Evolutionary conservation across 2,113 vertebrate species (phyloP).

Genomic region (Ptychochromis oligacanthus): DNA sequence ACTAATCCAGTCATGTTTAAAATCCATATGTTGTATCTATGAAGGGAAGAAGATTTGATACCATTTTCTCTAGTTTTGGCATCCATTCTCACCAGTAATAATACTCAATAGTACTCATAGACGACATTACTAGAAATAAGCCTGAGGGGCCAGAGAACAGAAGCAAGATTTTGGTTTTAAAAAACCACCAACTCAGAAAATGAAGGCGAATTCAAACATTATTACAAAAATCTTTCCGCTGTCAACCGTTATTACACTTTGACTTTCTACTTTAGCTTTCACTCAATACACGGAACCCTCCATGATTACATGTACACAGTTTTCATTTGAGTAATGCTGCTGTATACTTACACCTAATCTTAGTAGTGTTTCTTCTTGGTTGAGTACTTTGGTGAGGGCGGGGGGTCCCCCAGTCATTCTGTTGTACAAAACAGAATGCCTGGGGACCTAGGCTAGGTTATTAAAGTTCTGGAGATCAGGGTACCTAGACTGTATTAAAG

Average conservation of each 20-base stretch:
- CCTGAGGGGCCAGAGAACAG: neutral
- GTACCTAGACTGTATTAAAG: neutral
- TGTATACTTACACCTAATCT: neutral
- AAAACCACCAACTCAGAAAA: neutral
- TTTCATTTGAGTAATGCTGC: neutral
- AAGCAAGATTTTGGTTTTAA: too few relatives aligned
- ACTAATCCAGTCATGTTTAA: neutral
- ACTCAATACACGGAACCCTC: neutral
- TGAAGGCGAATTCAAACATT: neutral
- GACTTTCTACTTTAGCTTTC: neutral
- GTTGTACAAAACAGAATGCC: too few relatives aligned
- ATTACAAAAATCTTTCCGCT: neutral
- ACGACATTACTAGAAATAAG: fast-evolving
- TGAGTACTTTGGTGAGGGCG: neutral
- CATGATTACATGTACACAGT: neutral
- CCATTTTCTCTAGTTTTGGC: neutral
- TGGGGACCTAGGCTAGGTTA: too few relatives aligned
- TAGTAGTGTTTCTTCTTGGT: neutral
- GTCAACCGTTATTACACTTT: neutral
- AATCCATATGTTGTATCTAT: neutral
- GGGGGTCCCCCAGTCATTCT: neutral
- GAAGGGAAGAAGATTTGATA: neutral
- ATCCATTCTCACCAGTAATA: neutral
- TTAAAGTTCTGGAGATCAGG: too few relatives aligned
- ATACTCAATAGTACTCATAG: fast-evolving